Base-by-base conservation (phyloP, 2,888 invertebrate species). In the Isoperla grammatica region DNA sequence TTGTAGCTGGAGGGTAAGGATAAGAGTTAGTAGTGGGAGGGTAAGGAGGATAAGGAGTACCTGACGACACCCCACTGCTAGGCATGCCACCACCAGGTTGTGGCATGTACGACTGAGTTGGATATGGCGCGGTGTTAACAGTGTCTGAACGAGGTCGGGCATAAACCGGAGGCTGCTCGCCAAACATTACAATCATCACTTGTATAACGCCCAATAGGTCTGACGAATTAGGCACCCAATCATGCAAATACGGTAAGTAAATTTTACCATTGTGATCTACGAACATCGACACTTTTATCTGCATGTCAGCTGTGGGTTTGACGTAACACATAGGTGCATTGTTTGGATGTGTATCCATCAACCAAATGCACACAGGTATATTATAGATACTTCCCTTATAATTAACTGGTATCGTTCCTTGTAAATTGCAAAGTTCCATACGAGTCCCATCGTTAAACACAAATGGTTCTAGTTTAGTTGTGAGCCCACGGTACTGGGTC, bases 271-370 rank as follows among this genome's bases (percentile, higher is more conserved):
- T 94, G 70, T 87, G 87, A 75, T 98, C 97, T 6, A 99, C 96
- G 75, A 87, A 93, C 76, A 87, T 87, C 11, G 96, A 96, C 13
- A 91, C 87, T 78, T 94, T 96, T 64, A 99, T 95, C 63, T 87
- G 85, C 98, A 99, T 99, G 66, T 90, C 91, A 35, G 86, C 71
- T 4, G 99, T 99, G 9, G 99, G 99, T 74, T 87, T 90, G 0
- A 99, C 97, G 71, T 87, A 92, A 72, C 90, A 90, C 77, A 98
- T 87, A 0, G 99, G 99, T 37, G 97, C 94, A 77, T 95, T 91
- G 72, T 90, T 86, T 0, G 99, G 99, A 80, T 99, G 95, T 3
- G 95, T 96, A 71, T 98, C 95, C 86, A 95, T 88, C 54, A 99
- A 73, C 93, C 95, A 98, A 69, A 99, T 87, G 71, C 90, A 89